Base-by-base conservation (phyloP, 2,888 invertebrate species). In the Synergus laeviventris region DNA sequence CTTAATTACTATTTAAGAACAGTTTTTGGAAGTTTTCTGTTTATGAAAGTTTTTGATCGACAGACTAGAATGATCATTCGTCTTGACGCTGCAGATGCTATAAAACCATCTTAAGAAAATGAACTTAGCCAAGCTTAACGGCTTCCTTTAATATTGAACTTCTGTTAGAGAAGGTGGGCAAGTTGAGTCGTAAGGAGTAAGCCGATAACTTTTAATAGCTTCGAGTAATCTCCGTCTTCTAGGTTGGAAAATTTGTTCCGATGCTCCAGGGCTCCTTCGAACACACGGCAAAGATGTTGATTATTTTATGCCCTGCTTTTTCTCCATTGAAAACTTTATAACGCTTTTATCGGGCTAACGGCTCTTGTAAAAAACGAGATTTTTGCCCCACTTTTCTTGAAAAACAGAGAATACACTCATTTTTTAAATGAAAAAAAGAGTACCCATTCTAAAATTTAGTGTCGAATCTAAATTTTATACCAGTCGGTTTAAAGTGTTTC, bases 121-220 rank as follows among this genome's bases (percentile, higher is more conserved):
- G 83, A 84, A 83, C 82, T 84, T 81, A 79, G 79, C 78, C 78
- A 77, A 76, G 81, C 80, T 84, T 82, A 85, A 81, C 79, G 82
- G 81, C 79, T 81, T 82, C 81, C 82, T 83, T 81, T 83, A 83
- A 84, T 86, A 86, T 84, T 76, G 80, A 85, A 85, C 79, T 81
- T 81, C 73, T 76, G 79, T 79, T 78, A 73, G 75, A 75, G 74
- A 78, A 78, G 79, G 77, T 78, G 75, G 79, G 78, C 75, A 74
- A 76, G 80, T 56, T 70, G 76, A 76, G 76, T 76, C 76, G 64
- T 60, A 62, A 78, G 76, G 70, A 77, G 78, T 81, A 80, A 81
- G 75, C 81, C 82, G 80, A 84, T 81, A 83, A 85, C 82, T 84
- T 85, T 84, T 84, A 83, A 86, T 83, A 82, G 82, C 81, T 81